Evolutionary conservation across 2,888 invertebrate species (phyloP), one percentile per base, ranked within the genome.

Genomic region (Rhyacophila evoluta): DNA sequence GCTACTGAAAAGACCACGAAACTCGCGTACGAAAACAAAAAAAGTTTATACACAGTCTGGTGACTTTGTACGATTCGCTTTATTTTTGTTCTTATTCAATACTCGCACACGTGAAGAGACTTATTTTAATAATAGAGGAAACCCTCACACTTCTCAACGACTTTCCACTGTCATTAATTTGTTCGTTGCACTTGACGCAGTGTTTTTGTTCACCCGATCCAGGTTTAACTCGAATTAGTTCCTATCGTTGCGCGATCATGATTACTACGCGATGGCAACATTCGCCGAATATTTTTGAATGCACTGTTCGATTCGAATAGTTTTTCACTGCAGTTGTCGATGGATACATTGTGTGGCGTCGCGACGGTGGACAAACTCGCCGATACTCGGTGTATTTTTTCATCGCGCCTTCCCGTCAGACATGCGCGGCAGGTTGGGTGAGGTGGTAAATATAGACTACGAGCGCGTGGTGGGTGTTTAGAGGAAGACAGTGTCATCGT

Each of bases 351-450:
- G 71, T 74, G 67, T 68, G 72, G 75, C 68, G 71, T 71, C 67
- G 68, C 75, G 75, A 38, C 75, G 74, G 33, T 37, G 25, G 67
- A n/a, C 33, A 10, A 67, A 29, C 71, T 72, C 73, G 37, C 33
- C 67, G 70, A 73, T 70, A 28, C 27, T 72, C 75, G 38, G 71
- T 74, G 78, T 68, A 72, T 41, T 79, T 75, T 79, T 75, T 79
- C 72, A 68, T 76, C 68, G 28, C 33, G 74, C 68, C 72, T 72
- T 75, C 75, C 39, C 73, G 80, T 55, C 78, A 74, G 74, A 80
- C 77, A 72, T 72, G 80, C 77, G 80, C 74, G 69, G 70, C 80
- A 80, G 80, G 80, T 80, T 78, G 78, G 80, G 41, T 33, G 78
- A 72, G 69, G 69, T 38, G 74, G 72, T 75, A 78, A 78, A 75